phyloP scores from a whole-genome alignment of 2,888 invertebrate species.

The Rosalia funebris region DNA sequence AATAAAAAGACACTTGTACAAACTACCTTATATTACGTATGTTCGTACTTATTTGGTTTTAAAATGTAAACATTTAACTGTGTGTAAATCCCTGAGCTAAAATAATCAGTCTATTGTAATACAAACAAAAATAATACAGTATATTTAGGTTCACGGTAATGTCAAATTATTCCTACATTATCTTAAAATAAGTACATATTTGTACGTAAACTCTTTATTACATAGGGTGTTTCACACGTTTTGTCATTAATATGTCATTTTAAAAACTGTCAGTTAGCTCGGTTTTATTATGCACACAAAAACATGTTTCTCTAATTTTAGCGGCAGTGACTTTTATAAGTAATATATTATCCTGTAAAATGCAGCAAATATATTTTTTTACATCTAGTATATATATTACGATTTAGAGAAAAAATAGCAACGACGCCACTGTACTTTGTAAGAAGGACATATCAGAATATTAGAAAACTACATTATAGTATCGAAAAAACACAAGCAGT shows the following conservation, averaged over 20 bases:
- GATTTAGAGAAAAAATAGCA: background rate
- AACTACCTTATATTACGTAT: slow-evolving; percentile 54
- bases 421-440: background rate
- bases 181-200: slow-evolving; percentile 4
- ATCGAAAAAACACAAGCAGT: background rate
- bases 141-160: slow-evolving; percentile 30
- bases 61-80: slow-evolving; percentile 45
- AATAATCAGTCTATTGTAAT: slow-evolving; percentile 57
- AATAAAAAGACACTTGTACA: slow-evolving; percentile 34
- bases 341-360: no score
- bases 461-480: background rate
- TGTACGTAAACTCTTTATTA: background rate
- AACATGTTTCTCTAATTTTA: no score
- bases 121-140: slow-evolving; percentile 38
- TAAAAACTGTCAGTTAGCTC: no score
- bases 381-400: no score
- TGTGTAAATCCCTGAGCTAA: slow-evolving; percentile 56
- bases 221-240: background rate
- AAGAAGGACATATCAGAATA: background rate
- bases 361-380: no score
- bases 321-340: no score
- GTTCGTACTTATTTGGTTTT: slow-evolving; percentile 53
- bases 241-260: no score
- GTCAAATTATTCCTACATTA: slow-evolving; percentile 25
- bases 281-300: no score